A percentile compares a stretch with the other conserved stretches of the same genome.
Conservation (phyloP, 2,113 vertebrate genomes). For the Cyanoramphus novaezelandiae region DNA sequence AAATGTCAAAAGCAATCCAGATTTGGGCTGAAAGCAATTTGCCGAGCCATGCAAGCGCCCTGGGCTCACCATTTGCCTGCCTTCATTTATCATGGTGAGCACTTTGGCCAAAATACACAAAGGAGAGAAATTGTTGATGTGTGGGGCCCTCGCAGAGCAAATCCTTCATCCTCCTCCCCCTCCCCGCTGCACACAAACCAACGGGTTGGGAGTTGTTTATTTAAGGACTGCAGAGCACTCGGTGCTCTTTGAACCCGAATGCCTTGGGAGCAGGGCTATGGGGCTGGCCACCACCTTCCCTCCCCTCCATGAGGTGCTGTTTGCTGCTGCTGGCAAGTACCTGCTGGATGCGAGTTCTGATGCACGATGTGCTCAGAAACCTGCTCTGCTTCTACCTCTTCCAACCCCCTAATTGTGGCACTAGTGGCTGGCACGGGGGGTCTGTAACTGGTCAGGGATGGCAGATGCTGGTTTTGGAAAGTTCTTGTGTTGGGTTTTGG, state of each 20-base stretch:
- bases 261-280: slow-evolving; percentile 74
- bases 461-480: neutral
- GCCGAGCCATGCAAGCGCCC: slow-evolving; percentile 83
- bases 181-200: slow-evolving; percentile 77
- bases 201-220: slow-evolving; percentile 85
- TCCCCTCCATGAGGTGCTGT: slow-evolving; percentile 53
- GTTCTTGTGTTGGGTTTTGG: neutral
- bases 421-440: accelerated
- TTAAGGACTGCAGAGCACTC: slow-evolving; percentile 84
- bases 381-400: neutral
- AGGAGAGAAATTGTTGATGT: slow-evolving; percentile 99
- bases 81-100: slow-evolving; percentile 96
- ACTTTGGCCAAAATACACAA: slow-evolving; percentile 97
- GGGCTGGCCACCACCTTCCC: slow-evolving; percentile 80
- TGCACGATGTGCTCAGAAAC: accelerated
- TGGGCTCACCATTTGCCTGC: slow-evolving; percentile 90
- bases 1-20: slow-evolving; percentile 90
- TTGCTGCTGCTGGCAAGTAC: slow-evolving; percentile 26
- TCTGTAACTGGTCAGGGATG: neutral
- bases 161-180: slow-evolving; percentile 82
- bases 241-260: slow-evolving; percentile 72
- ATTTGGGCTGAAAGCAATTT: slow-evolving; percentile 98
- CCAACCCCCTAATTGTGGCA: accelerated
- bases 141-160: slow-evolving; percentile 86
- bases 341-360: neutral